Evolutionary conservation across 2,888 invertebrate species (phyloP), one percentile per base, ranked within the genome.

Genomic region (Onthophagus sagittarius): DNA sequence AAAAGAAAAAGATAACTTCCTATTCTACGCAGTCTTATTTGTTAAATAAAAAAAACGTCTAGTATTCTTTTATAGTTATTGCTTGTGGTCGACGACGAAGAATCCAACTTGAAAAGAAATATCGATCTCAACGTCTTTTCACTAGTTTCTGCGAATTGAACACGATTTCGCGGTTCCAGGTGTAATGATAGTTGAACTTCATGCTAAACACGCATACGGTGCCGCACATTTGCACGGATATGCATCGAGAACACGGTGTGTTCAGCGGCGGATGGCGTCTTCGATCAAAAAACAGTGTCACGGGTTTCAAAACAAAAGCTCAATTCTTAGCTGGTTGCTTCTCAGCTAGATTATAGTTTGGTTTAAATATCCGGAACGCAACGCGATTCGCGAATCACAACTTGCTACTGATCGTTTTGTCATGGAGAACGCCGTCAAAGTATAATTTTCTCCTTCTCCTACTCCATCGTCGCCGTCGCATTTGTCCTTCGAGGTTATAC

Each of bases 121-220:
- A 53, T 53, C 7, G 39, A 11, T 62, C 62, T 93, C 94, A 94
- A 90, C 95, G 95, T 94, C 95, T 94, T 88, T 95, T 95, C 82
- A 95, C 95, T 84, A 95, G 89, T 88, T 95, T 95, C 86, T 95
- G 94, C 86, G 95, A 95, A 88, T 95, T 95, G 88, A 95, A 92
- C 87, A 95, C 93, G 87, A 95, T 95, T 88, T 95, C 94, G 88
- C 93, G 92, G 88, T 94, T 95, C 95, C 95, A 95, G 88, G 94
- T 94, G 91, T 93, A 94, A 87, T 91, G 92, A 90, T 94, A 94
- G 88, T 91, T 91, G 91, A 91, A 93, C 89, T 87, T 88, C 89
- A 89, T 89, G 86, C 89, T 88, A 89, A 85, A 80, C 81, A 81
- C 81, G 80, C 77, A 78, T 78, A 77, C 76, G 76, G 78, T 73